Percentiles rank a stretch among this genome's conserved stretches.
Conservation (phyloP, 2,113 vertebrate genomes). For the Chroicocephalus ridibundus region DNA sequence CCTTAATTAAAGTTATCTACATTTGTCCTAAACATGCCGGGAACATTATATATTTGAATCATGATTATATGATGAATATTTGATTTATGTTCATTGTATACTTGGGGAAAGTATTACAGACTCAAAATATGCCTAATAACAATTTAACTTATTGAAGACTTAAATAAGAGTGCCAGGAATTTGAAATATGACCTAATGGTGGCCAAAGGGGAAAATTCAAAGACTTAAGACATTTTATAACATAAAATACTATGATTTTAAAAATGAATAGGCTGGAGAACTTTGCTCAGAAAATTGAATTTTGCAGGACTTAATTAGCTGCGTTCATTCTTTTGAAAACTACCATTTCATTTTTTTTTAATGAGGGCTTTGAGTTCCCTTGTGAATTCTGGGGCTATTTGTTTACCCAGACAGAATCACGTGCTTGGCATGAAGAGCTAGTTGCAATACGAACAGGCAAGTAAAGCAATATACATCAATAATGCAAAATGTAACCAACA, state of each 20-base stretch:
- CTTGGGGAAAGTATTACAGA: slow-evolving; percentile 8
- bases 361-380: background rate
- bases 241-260: background rate
- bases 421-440: background rate
- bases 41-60: background rate
- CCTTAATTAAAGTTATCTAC: background rate
- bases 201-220: slow-evolving; percentile 20
- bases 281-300: background rate
- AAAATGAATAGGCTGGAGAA: slow-evolving; percentile 16
- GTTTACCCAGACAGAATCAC: background rate
- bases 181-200: slow-evolving; percentile 25
- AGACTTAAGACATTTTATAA: background rate
- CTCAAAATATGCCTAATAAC: background rate
- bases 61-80: background rate
- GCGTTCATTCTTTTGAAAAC: background rate
- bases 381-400: background rate
- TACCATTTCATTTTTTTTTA: background rate
- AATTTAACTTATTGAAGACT: slow-evolving; percentile 1
- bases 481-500: background rate
- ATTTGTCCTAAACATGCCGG: background rate
- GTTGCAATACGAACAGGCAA: background rate
- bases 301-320: slow-evolving; percentile 25
- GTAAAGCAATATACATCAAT: background rate
- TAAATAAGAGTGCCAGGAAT: slow-evolving; percentile 11
- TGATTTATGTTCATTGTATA: slow-evolving; percentile 23